Evolutionary conservation across 2,888 invertebrate species (phyloP).

Genomic region (Lithodes maja): DNA sequence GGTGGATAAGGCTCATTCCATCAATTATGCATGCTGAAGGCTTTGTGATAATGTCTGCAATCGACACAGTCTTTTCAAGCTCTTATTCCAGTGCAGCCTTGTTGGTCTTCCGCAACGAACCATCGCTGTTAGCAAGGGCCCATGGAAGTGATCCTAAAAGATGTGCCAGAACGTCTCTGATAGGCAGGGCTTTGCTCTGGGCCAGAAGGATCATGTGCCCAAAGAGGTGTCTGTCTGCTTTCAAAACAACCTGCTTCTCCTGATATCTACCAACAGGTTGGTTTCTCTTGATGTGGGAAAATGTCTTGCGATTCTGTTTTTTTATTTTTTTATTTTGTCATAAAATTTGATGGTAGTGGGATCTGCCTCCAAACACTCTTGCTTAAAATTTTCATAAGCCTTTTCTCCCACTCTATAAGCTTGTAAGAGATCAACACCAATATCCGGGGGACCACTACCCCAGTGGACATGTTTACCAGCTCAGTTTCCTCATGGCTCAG

Average conservation of each 20-base stretch:
- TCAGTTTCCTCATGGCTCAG: background rate
- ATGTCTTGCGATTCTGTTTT: background rate
- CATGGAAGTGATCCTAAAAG: slow-evolving; percentile 19
- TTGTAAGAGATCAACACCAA: too few species aligned
- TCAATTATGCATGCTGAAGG: background rate
- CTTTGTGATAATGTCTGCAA: slow-evolving; percentile 17
- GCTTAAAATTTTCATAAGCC: background rate
- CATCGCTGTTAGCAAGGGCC: slow-evolving; percentile 37
- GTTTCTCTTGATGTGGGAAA: background rate
- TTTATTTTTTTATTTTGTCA: background rate
- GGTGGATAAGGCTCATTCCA: background rate
- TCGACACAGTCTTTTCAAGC: slow-evolving; percentile 29
- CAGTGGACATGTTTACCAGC: too few species aligned
- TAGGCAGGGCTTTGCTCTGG: background rate
- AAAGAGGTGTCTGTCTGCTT: background rate
- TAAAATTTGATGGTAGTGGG: background rate
- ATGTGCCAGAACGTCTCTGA: background rate
- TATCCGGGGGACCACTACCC: too few species aligned
- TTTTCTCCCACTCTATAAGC: too few species aligned
- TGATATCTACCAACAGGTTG: background rate
- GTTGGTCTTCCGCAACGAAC: slow-evolving; percentile 36
- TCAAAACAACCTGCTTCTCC: background rate
- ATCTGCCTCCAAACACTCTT: background rate
- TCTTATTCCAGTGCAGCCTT: slow-evolving; percentile 21
- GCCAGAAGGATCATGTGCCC: background rate